phyloP scores from a whole-genome alignment of 2,113 vertebrate species.

The Semicossyphus pulcher region DNA sequence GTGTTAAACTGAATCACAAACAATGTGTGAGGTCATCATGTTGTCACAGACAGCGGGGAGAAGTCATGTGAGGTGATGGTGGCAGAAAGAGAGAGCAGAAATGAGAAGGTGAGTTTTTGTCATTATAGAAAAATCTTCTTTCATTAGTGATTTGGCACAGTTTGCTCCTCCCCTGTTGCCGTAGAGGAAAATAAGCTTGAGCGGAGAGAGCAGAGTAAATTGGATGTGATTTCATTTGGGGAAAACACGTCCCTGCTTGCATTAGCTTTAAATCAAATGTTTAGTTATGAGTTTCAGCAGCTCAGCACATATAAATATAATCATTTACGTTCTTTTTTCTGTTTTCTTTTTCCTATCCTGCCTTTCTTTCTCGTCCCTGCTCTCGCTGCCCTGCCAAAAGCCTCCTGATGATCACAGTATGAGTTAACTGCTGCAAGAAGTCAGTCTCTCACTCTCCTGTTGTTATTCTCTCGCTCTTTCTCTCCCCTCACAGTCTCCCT shows the following conservation, averaged over 20 bases:
- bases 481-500: neutral
- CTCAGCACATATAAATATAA: neutral
- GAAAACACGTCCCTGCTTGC: neutral
- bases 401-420: slow-evolving; percentile 22
- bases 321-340: neutral
- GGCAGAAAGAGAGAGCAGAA: slow-evolving; percentile 8
- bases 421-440: slow-evolving; percentile 11
- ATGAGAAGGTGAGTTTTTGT: slow-evolving; percentile 39
- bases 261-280: slow-evolving; percentile 27
- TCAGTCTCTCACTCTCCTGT: neutral
- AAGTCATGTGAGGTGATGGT: slow-evolving; percentile 5
- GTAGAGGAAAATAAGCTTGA: slow-evolving; percentile 24
- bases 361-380: neutral
- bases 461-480: slow-evolving; percentile 9
- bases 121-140: slow-evolving; percentile 25
- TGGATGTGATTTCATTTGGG: slow-evolving; percentile 19
- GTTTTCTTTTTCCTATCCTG: neutral
- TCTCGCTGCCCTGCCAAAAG: neutral
- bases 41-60: slow-evolving; percentile 7
- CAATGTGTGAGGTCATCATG: neutral
- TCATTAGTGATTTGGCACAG: slow-evolving; percentile 13
- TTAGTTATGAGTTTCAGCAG: neutral
- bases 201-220: slow-evolving; percentile 3
- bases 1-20: neutral
- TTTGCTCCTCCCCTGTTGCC: slow-evolving; percentile 11